Evolutionary conservation across 2,797 vertebrate species (phyloP).

Genomic region (Sebastes variabilis): DNA sequence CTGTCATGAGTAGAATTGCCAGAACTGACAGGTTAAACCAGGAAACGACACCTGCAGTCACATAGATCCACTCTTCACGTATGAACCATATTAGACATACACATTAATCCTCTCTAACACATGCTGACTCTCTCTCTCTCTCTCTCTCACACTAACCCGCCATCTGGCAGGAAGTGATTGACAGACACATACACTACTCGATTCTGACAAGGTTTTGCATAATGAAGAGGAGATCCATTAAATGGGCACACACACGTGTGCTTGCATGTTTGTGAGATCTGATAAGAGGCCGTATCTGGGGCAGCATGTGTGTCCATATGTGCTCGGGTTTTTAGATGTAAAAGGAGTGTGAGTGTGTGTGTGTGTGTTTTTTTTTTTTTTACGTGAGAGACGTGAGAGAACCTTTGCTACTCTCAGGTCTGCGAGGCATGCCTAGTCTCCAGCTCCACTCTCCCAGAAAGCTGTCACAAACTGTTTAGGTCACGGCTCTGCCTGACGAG

Average conservation of each 20-base stretch:
- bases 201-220: constrained; percentile 55
- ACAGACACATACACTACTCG: constrained; percentile 24
- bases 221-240: constrained; percentile 51
- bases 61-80: neutral
- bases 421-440: constrained; percentile 76
- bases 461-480: constrained; percentile 81
- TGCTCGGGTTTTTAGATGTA: constrained; percentile 42
- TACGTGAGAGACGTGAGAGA: constrained; percentile 68
- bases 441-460: constrained; percentile 77
- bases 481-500: constrained; percentile 74
- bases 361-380: neutral
- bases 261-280: constrained; percentile 33
- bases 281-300: constrained; percentile 51
- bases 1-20: constrained; percentile 14
- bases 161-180: constrained; percentile 61
- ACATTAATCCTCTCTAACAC: constrained; percentile 13
- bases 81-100: neutral
- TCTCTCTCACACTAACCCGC: constrained; percentile 9
- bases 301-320: constrained; percentile 57
- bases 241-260: neutral
- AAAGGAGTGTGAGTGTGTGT: constrained; percentile 18
- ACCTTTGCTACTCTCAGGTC: constrained; percentile 76
- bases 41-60: constrained; percentile 10
- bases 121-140: neutral
- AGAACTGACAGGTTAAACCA: constrained; percentile 13